Percentiles rank a stretch among this genome's conserved stretches.
Evolutionary conservation across 2,888 invertebrate species (phyloP).

Genomic region (Ophioninae sp.): DNA sequence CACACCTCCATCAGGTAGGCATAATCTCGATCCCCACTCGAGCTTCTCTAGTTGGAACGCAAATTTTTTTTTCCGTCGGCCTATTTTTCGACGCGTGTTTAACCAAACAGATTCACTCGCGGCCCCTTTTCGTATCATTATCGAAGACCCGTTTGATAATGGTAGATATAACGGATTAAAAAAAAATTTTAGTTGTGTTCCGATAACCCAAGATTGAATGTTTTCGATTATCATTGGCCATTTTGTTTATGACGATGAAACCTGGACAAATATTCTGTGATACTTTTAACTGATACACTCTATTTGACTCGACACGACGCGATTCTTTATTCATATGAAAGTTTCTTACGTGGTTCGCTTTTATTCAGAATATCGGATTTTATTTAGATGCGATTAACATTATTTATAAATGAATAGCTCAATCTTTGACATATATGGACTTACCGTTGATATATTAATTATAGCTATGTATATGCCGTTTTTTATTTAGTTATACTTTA

Average conservation of each 20-base stretch:
- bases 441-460: background rate
- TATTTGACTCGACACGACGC: background rate
- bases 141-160: background rate
- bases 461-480: background rate
- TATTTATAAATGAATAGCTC: background rate
- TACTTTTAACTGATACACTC: background rate
- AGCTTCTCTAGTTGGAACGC: background rate
- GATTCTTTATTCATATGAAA: background rate
- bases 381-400: background rate
- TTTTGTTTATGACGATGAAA: background rate
- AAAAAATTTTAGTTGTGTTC: too few relatives aligned
- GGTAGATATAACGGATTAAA: background rate
- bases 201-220: background rate
- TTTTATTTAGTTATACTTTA: background rate
- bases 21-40: background rate
- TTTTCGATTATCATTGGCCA: background rate
- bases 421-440: background rate
- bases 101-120: background rate
- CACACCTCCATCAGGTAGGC: conserved; percentile 79
- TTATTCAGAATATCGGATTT: background rate
- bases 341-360: background rate
- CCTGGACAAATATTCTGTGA: background rate
- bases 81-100: background rate
- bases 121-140: background rate
- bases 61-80: background rate